phyloP scores from a whole-genome alignment of 2,888 invertebrate genomes.

The Tipula unca region DNA sequence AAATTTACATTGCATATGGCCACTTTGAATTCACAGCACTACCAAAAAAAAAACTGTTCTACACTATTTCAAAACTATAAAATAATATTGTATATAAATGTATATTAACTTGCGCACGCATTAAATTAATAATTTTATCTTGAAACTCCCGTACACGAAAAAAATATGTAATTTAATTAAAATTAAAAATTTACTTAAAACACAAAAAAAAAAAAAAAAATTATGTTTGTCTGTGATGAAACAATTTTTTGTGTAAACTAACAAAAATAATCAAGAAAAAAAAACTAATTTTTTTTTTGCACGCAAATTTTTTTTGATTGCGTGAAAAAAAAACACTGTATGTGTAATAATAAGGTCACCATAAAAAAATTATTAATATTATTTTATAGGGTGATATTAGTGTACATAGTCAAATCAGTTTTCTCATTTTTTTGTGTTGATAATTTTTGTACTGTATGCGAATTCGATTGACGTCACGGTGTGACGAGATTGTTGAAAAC shows the following conservation, averaged over 20 bases:
- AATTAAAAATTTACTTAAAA: not conserved
- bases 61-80: not conserved
- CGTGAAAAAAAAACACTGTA: not conserved
- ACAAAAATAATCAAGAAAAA: constrained; percentile 3
- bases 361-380: not conserved
- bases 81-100: not conserved
- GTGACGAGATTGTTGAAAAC: not conserved
- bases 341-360: constrained; percentile 8
- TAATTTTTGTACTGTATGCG: not conserved
- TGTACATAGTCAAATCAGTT: not conserved
- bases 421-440: not conserved
- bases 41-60: not conserved
- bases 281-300: constrained; percentile 8
- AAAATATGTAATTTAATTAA: not conserved
- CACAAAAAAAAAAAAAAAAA: not conserved
- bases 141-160: not conserved
- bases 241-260: constrained; percentile 14
- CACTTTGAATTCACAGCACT: not conserved
- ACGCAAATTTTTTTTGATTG: constrained; percentile 8
- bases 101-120: not conserved
- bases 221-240: constrained; percentile 1
- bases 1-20: not conserved
- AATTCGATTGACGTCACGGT: not conserved
- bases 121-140: not conserved
- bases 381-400: not conserved